Evolutionary conservation across 30 jellyfish, hydroid and myxozoan genomes (phyloP), one percentile per base, ranked within the genome.

Genomic region (Cassiopea andromeda): DNA sequence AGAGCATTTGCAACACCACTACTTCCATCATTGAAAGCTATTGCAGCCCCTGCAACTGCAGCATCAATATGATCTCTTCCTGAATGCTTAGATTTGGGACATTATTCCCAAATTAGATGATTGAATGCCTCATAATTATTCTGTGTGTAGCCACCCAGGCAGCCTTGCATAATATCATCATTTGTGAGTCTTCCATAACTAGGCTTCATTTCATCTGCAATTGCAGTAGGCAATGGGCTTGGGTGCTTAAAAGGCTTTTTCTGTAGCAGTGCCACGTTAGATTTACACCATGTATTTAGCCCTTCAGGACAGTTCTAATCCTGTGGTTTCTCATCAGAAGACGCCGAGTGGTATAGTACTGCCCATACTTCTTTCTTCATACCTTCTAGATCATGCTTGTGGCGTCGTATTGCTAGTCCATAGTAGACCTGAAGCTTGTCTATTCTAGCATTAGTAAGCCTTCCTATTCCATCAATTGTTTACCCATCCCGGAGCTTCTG

Each of bases 131-230:
- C 92, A 72, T 87, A 69, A 77, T 68, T 50, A 45, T 84, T 84
- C 54, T 84, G 92, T 44, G 85, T 84, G 85, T 18, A 84, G 27
- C 92, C 92, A 3, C 92, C 92, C 69, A 84, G 87, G 77, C 92
- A 84, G 19, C 92, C 92, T 27, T 69, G 38, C 57, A 84, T 7
- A 27, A 84, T 7, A 12, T 70, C 77, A 69, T 84, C 77, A 16
- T 72, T 4, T 1, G 73, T 60, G 49, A 84, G 61, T 18, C 92
- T 69, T 69, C 47, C 77, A 69, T 72, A 84, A 46, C 46, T 44
- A 10, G 92, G 87, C 87, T 44, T 69, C 78, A 84, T 1, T 10
- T 43, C 92, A 48, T 69, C 64, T 8, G 72, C 60, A 43, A 84
- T 77, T 69, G 92, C 92, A 46, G 49, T 86, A 69, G 92, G 92